Conservation (phyloP, 2,113 vertebrate genomes). For the Glaucomys volans region DNA sequence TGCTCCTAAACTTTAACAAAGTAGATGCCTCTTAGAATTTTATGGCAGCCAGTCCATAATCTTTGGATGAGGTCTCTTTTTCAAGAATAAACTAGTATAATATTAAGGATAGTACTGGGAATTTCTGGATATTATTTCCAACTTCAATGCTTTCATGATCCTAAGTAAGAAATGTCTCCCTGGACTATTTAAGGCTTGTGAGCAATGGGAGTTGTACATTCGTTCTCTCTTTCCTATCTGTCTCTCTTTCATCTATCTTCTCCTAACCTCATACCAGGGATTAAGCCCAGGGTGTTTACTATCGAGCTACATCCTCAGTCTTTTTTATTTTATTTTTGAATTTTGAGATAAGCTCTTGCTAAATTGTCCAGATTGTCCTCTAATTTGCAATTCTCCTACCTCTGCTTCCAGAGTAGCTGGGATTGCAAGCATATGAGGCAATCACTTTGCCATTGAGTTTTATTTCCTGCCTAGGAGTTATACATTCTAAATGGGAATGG, state of each 20-base stretch:
- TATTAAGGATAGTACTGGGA: neutral
- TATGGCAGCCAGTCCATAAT: neutral
- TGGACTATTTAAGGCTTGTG: neutral
- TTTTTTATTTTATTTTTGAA: neutral
- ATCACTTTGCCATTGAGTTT: neutral
- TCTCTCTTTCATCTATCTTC: too few relatives aligned
- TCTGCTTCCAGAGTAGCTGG: neutral
- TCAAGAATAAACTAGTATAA: neutral
- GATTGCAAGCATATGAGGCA: neutral
- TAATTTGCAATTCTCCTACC: neutral
- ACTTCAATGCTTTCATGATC: neutral
- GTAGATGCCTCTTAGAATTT: neutral
- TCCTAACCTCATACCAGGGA: neutral
- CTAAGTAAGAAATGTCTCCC: neutral
- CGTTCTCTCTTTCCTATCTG: too few relatives aligned
- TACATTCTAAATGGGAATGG: neutral
- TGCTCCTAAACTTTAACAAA: slow-evolving; percentile 24
- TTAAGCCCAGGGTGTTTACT: neutral
- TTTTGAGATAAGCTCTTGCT: neutral
- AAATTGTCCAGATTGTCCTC: neutral
- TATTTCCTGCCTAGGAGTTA: neutral
- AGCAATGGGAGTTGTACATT: neutral
- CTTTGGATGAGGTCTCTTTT: neutral
- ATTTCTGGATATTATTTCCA: slow-evolving; percentile 31
- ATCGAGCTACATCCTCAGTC: neutral